Evolutionary conservation across 1,140 invertebrate genomes (phyloP), one percentile per base, ranked within the genome.

Genomic region (Zaprionus taronus): DNA sequence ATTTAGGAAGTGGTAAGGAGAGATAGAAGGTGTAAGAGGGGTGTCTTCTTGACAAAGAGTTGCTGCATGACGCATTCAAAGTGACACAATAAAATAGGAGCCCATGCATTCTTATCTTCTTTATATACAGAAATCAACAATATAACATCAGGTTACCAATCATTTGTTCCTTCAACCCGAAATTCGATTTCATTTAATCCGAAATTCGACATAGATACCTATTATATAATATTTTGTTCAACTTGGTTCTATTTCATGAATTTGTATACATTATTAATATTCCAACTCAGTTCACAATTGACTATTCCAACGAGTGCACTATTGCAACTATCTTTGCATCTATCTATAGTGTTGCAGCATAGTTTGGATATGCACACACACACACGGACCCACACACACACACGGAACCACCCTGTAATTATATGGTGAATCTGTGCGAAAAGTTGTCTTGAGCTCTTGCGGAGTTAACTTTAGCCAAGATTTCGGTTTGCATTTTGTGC

Each of bases 401-500:
- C 41, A 9, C 41, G 24, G 24, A 17, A n/a, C 6, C n/a, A 44
- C 15, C 17, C n/a, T 7, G n/a, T 53, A 53, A 53, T 22, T 53
- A 53, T 53, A 26, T 53, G 26, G 14, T 24, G 22, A 26, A 53
- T n/a, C 20, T 24, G 14, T 53, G 51, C 51, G 22, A 24, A 24
- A 53, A 53, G 51, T 53, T 53, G 51, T 53, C 51, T 47, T 47
- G 41, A 47, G 41, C 41, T 47, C 41, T 9, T n/a, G 41, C 41
- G 2, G n/a, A 20, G n/a, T 47, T n/a, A 47, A 47, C 41, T 47
- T 47, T 47, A 47, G 41, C 41, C 41, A 47, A 47, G 41, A 47
- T n/a, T 47, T 17, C n/a, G 41, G 41, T 47, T 47, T 53, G 51
- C 51, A 53, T 53, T 53, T 53, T 53, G 51, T 53, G 51, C 51